phyloP scores from a whole-genome alignment of 2,113 vertebrate species.

The Dascyllus trimaculatus region DNA sequence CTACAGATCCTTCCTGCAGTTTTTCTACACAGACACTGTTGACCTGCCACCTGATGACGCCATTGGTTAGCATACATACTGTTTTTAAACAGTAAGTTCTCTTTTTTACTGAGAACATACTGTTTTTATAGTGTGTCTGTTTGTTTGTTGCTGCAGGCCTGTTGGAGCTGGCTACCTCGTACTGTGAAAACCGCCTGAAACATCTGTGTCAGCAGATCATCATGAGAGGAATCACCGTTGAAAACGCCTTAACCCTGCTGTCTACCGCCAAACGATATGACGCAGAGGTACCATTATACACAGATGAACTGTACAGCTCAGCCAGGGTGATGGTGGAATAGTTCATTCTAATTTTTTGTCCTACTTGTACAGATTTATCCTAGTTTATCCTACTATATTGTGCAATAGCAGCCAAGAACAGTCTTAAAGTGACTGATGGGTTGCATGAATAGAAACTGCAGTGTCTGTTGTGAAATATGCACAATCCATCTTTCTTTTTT shows the following conservation, averaged over 20 bases:
- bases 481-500: no score
- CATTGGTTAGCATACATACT: slow-evolving; percentile 94
- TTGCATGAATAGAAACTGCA: no score
- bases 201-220: slow-evolving; percentile 96
- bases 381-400: no score
- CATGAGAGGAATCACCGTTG: slow-evolving; percentile 95
- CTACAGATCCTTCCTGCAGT: slow-evolving; percentile 95
- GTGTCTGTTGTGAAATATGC: no score
- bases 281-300: slow-evolving; percentile 88
- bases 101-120: fast-evolving
- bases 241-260: slow-evolving; percentile 94
- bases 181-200: slow-evolving; percentile 96
- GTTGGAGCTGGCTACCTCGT: slow-evolving; percentile 96
- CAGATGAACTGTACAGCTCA: neutral
- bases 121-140: neutral
- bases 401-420: no score
- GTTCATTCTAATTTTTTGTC: no score
- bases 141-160: slow-evolving; percentile 83
- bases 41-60: slow-evolving; percentile 95
- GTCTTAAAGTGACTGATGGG: no score
- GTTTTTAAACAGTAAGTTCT: no score
- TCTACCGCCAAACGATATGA: slow-evolving; percentile 95
- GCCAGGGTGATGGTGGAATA: no score
- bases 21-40: slow-evolving; percentile 93
- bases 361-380: no score